Evolutionary conservation across 2,888 invertebrate genomes (phyloP).

Genomic region (Dexiosoma caninum): DNA sequence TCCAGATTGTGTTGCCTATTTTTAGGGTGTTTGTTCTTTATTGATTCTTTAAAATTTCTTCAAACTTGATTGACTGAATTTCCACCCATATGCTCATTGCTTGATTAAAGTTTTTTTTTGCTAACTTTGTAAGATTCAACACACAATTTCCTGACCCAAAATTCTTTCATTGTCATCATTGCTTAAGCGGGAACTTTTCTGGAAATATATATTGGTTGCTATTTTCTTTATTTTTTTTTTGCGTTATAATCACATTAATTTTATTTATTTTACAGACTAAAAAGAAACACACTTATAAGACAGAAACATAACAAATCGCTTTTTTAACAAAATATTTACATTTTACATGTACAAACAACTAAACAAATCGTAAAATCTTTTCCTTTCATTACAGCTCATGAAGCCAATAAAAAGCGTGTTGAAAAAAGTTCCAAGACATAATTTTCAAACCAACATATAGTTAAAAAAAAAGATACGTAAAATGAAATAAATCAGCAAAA

Average conservation of each 20-base stretch:
- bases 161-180: no score
- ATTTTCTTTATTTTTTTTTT: background rate
- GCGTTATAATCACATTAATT: background rate
- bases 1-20: no score
- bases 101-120: no score
- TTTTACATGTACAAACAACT: conserved; percentile 56
- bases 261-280: conserved; percentile 11
- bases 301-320: conserved; percentile 38
- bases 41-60: no score
- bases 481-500: conserved; percentile 40
- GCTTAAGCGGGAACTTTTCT: no score
- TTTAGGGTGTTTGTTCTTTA: no score
- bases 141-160: no score
- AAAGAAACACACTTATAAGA: conserved; percentile 13
- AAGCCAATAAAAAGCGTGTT: conserved; percentile 32
- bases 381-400: conserved; percentile 42
- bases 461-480: conserved; percentile 16
- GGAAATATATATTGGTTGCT: no score
- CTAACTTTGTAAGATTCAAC: no score
- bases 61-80: no score
- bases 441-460: conserved; percentile 39
- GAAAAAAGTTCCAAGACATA: conserved; percentile 36
- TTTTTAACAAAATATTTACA: conserved; percentile 41
- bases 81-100: no score
- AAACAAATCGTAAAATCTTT: conserved; percentile 14